Base-by-base conservation (phyloP, 2,113 vertebrate species). In the Salvelinus alpinus region DNA sequence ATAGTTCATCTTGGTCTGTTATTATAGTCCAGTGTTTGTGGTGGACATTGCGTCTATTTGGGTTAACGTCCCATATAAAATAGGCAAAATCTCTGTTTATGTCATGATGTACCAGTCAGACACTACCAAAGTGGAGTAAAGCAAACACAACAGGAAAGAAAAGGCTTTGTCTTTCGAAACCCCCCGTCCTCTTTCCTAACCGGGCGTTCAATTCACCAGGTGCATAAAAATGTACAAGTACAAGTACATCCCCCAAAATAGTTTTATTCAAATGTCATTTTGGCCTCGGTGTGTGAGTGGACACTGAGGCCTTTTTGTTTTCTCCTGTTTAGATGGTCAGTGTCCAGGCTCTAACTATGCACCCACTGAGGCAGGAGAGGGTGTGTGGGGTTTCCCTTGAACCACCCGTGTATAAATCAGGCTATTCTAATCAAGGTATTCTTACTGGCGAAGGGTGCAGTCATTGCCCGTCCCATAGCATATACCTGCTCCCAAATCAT, bases 291-390 rank as follows among this genome's bases (percentile, higher is more conserved):
- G 74, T 79, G 71, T 25, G 27, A 67, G 51, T 72, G 67, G 79
- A 91, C 87, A 91, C 86, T 86, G 87, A 80, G 84, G 76, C 84
- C 88, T 90, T 93, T 90, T 93, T 90, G 88, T 91, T 89, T 90
- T 88, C 76, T 47, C 13, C 5, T 77, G 65, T 80, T 76, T 59
- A 86, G 82, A 83, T 89, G 84, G 83, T 90, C 74, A 71, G 84
- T 86, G 88, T 85, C 85, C 74, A 71, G 77, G 78, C 75, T 79
- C 84, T 51, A 75, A 80, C 84, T 87, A 82, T 79, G 81, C 79
- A 66, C 76, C 31, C 62, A 76, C 48, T 51, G 48, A 16, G 48
- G 3, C 48, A 70, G 81, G 80, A 88, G 84, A 24, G 38, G 66
- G 18, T 34, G 34, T 29, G 60, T 73, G 64, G 57, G 73, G 16